Base-by-base conservation (phyloP, 2,888 invertebrate genomes). In the Myopa testacea region DNA sequence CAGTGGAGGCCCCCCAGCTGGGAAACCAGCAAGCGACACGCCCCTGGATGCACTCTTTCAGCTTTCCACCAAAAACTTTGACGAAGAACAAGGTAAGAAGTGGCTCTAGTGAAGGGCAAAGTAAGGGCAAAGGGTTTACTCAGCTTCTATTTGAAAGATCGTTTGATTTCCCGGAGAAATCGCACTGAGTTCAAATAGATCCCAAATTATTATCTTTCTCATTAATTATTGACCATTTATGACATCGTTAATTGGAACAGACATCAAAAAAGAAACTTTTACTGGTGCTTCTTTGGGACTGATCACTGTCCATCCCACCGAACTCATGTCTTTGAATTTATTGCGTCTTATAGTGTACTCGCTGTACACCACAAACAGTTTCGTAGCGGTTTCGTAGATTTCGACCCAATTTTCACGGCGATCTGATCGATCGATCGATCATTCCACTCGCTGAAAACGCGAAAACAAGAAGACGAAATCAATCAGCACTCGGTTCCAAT, bases 61-160 rank as follows among this genome's bases (percentile, higher is more conserved):
- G 90, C 96, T 98, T 95, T 97, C 98, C 82, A 97, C 96, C 91
- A 98, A 98, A 90, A 97, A 97, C 78, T 98, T 98, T 89, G 97
- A 98, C 88, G 97, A 96, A 75, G 93, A 95, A 85, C 94, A 94
- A 88, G 93, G 95, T 90, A 94, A 95, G 88, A 80, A 5, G 45
- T 1, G 45, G 45, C 45, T 8, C 4, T 45, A 8, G 45, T 19
- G 14, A 63, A 45, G 6, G 1, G 63, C 19, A 60, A 7, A n/a
- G 60, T 60, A 14, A 60, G 7, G 7, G n/a, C 58, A 58, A 58
- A 55, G 58, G 26, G 26, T 26, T 26, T 26, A 26, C 26, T 26
- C 26, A 26, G 26, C 26, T 26, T 26, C 26, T 26, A 26, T 26
- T 26, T 45, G 6, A 45, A 10, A 45, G 3, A 45, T 8, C 45